These are phyloP conservation scores for Gallirallus australis DNA, from an alignment of 2,797 vertebrate species.

Conservation along the genomic window DNA sequence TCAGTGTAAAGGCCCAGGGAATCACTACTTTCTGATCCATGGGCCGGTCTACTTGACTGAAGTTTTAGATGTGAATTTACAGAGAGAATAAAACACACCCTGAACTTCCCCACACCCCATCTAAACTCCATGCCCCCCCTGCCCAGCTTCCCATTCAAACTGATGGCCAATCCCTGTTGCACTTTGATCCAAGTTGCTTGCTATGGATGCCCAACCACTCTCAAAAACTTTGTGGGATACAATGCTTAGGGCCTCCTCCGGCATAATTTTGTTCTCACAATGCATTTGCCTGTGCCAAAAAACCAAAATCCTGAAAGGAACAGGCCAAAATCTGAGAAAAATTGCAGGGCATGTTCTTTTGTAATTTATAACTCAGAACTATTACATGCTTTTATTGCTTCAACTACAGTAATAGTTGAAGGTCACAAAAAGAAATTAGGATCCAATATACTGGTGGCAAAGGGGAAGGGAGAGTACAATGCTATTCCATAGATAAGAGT, in stretches of 20 bases:
- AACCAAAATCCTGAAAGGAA: not conserved
- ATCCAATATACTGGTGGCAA: not conserved
- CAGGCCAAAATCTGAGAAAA: not conserved
- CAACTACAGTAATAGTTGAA: not conserved
- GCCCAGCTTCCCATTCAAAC: not conserved
- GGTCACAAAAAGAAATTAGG: not conserved
- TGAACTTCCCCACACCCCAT: not conserved
- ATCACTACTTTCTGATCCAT: not conserved
- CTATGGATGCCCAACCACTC: not conserved
- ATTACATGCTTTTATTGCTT: not conserved
- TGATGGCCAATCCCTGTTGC: not conserved
- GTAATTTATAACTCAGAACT: not conserved
- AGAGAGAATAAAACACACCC: not conserved
- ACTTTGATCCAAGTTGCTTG: not conserved
- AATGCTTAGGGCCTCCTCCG: not conserved
- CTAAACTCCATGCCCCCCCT: not conserved
- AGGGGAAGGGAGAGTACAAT: not conserved
- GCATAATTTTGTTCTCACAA: not conserved
- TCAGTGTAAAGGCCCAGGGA: accelerated
- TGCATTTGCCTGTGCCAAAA: not conserved
- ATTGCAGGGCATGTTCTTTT: not conserved
- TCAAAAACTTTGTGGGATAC: not conserved
- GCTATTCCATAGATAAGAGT: not conserved
- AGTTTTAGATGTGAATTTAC: not conserved
- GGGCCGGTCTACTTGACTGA: not conserved